Conservation (phyloP, 2,113 vertebrate species). For the Malurus cyaneus region DNA sequence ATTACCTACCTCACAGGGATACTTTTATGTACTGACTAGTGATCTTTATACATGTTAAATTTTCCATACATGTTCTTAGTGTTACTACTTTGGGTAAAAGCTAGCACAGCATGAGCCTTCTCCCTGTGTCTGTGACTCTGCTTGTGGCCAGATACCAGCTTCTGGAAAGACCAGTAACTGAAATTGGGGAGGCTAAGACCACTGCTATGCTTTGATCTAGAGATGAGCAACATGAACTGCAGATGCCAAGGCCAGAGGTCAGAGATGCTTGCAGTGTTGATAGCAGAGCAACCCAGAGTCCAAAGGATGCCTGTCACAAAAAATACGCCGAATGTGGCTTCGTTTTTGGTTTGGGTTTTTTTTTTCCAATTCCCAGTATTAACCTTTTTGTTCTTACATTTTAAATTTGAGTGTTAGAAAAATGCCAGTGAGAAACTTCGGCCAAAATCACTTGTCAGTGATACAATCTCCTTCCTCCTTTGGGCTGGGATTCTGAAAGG, state of each 20-base stretch:
- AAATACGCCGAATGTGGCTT: neutral
- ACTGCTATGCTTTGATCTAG: neutral
- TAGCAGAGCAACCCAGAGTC: neutral
- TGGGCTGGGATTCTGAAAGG: constrained; percentile 7
- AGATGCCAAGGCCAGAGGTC: neutral
- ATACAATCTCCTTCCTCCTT: neutral
- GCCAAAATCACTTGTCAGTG: neutral
- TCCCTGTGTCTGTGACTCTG: neutral
- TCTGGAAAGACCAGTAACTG: neutral
- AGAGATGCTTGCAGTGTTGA: neutral
- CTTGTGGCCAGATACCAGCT: neutral
- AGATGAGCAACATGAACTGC: neutral
- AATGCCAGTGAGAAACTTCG: neutral
- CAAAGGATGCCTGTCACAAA: neutral
- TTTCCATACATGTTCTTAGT: neutral
- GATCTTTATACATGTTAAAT: neutral
- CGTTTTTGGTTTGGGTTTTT: neutral
- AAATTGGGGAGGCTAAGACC: neutral
- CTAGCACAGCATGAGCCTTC: neutral
- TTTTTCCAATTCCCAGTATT: neutral
- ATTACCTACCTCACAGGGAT: constrained; percentile 46
- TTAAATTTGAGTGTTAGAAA: neutral
- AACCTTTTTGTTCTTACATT: constrained; percentile 44
- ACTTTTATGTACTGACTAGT: neutral
- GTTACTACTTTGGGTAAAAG: neutral